phyloP scores from a whole-genome alignment of 1,140 invertebrate genomes.

The Diploscapter pachys region DNA sequence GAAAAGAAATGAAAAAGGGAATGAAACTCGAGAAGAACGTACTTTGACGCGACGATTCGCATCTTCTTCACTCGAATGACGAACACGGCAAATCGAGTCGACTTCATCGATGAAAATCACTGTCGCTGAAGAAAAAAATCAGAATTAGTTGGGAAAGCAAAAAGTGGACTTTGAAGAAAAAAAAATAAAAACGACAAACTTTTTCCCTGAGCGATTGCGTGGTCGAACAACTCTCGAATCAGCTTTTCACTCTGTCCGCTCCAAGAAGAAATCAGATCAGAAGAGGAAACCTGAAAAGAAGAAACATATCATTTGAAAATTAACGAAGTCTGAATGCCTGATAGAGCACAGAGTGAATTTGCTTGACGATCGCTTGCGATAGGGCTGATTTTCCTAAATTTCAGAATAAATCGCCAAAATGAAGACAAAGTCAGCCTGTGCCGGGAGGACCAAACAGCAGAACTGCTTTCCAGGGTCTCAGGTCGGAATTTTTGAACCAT shows the following conservation, averaged over 20 bases:
- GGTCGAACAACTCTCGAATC: conserved; percentile 14
- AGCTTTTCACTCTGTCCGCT: conserved; percentile 16
- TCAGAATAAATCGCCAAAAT: not conserved
- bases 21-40: not conserved
- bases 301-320: not conserved
- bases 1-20: not conserved
- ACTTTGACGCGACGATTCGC: conserved; percentile 10
- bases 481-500: conserved; percentile 3
- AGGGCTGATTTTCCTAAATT: conserved; percentile 11
- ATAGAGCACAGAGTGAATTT: conserved; percentile 8
- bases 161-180: not conserved
- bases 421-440: not conserved
- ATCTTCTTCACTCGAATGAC: conserved; percentile 5
- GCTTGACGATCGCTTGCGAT: conserved; percentile 1
- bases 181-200: not conserved
- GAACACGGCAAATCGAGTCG: conserved; percentile 12
- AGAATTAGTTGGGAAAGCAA: not conserved
- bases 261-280: conserved; percentile 24
- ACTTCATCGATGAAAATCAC: conserved; percentile 24
- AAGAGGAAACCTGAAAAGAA: conserved; percentile 9
- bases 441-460: conserved; percentile 18
- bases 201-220: conserved; percentile 4
- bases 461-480: conserved; percentile 16
- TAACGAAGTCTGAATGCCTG: not conserved
- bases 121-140: not conserved